Conservation (phyloP, 2,113 vertebrate genomes). For the Beaufortia kweichowensis region DNA sequence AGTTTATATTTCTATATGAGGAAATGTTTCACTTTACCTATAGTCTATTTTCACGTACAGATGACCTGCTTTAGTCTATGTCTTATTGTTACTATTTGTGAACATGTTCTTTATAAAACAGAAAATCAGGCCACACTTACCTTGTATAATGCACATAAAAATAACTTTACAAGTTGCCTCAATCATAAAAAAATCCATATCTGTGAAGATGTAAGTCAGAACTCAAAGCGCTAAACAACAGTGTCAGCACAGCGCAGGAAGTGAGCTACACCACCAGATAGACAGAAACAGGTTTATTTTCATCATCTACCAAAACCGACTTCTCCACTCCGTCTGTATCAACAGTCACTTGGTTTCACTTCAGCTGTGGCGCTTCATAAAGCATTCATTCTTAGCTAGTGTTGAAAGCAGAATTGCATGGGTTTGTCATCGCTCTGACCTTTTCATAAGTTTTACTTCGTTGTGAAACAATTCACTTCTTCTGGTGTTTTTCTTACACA, state of each 20-base stretch:
- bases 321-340: not conserved
- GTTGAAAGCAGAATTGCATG: not conserved
- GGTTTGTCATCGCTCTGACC: not conserved
- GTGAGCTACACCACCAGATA: slow-evolving; percentile 30
- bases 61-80: too few relatives aligned
- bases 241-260: slow-evolving; percentile 34
- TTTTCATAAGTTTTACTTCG: not conserved
- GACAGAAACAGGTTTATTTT: slow-evolving; percentile 36
- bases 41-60: too few relatives aligned
- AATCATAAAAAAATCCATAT: slow-evolving; percentile 56
- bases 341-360: not conserved
- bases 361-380: not conserved
- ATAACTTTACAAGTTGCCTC: slow-evolving; percentile 51
- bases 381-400: not conserved
- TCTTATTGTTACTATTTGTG: not conserved
- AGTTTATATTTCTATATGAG: too few relatives aligned
- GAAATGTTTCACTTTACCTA: too few relatives aligned
- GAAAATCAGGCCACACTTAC: slow-evolving; percentile 58
- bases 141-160: slow-evolving; percentile 58
- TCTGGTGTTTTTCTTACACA: not conserved
- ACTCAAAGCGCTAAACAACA: slow-evolving; percentile 3
- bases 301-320: not conserved
- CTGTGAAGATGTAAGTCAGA: slow-evolving; percentile 13
- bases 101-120: not conserved
- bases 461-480: not conserved